A percentile compares a stretch with the other conserved stretches of the same genome.
These are phyloP conservation scores for Tenebrio molitor DNA, from an alignment of 1,140 invertebrate species.

Conservation along the genomic window DNA sequence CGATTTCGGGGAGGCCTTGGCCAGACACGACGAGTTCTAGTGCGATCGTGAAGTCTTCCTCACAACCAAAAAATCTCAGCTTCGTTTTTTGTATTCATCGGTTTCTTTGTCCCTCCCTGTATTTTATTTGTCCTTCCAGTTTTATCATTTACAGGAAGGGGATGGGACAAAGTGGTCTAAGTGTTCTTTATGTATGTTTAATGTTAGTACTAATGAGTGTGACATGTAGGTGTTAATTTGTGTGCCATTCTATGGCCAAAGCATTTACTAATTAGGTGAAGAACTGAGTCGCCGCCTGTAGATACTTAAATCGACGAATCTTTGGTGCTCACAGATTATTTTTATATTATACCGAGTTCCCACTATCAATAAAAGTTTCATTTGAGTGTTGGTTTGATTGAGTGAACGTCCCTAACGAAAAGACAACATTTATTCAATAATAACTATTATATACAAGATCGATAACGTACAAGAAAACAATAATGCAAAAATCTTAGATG, in stretches of 20 bases:
- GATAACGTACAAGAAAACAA: conserved; percentile 49
- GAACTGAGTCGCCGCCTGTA: neutral
- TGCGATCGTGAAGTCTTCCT: conserved; percentile 4
- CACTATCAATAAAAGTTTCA: conserved; percentile 30
- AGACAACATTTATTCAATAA: conserved; percentile 60
- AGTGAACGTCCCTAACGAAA: conserved; percentile 54
- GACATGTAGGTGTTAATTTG: conserved; percentile 36
- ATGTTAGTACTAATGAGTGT: conserved; percentile 25
- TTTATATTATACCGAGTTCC: conserved; percentile 36
- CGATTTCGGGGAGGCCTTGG: conserved; percentile 96
- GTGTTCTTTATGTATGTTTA: conserved; percentile 9
- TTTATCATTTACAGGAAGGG: no score
- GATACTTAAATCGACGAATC: conserved; percentile 45
- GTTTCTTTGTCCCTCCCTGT: neutral
- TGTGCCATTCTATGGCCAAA: conserved; percentile 41
- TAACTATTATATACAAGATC: conserved; percentile 57
- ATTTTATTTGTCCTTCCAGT: no score
- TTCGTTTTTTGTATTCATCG: no score
- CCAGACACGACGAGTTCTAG: conserved; percentile 95
- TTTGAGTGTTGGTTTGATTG: neutral
- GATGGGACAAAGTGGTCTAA: conserved; percentile 6
- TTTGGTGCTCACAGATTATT: conserved; percentile 41
- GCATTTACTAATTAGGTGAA: conserved; percentile 45
- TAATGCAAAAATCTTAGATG: conserved; percentile 27
- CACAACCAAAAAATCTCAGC: conserved; percentile 14